These are phyloP conservation scores for Spisula solida DNA, from an alignment of 2,888 invertebrate genomes.

Conservation along the genomic window DNA sequence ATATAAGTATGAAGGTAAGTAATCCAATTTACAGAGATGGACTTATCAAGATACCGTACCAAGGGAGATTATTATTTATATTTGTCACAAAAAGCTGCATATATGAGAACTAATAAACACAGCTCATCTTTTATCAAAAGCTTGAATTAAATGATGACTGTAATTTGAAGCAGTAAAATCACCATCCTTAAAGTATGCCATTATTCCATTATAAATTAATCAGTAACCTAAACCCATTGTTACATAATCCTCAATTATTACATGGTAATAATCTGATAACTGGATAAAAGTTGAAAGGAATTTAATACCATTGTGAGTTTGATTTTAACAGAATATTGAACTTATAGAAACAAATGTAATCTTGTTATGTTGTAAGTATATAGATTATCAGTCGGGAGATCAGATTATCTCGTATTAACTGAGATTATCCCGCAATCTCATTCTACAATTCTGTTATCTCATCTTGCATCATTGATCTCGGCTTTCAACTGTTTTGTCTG, in stretches of 20 bases:
- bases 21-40: too few species aligned
- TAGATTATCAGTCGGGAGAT: not conserved
- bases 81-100: too few species aligned
- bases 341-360: not conserved
- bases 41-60: too few species aligned
- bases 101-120: too few species aligned
- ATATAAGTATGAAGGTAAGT: too few species aligned
- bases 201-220: not conserved
- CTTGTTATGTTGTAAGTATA: slow-evolving; percentile 8
- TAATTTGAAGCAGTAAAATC: too few species aligned
- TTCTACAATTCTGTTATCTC: not conserved
- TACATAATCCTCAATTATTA: slow-evolving; percentile 20
- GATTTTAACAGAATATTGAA: not conserved
- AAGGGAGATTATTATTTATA: too few species aligned
- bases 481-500: slow-evolving; percentile 3
- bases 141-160: too few species aligned
- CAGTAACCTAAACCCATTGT: not conserved
- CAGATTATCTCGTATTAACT: slow-evolving; percentile 7
- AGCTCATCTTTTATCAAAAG: too few species aligned
- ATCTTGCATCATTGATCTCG: slow-evolving; percentile 11
- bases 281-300: slow-evolving; percentile 13
- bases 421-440: slow-evolving; percentile 7
- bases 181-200: not conserved
- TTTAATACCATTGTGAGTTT: not conserved
- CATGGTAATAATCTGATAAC: not conserved